Percentiles rank a stretch among this genome's conserved stretches.
Evolutionary conservation across 1,140 invertebrate species (phyloP).

Genomic region (Thaumetopoea pityocampa): DNA sequence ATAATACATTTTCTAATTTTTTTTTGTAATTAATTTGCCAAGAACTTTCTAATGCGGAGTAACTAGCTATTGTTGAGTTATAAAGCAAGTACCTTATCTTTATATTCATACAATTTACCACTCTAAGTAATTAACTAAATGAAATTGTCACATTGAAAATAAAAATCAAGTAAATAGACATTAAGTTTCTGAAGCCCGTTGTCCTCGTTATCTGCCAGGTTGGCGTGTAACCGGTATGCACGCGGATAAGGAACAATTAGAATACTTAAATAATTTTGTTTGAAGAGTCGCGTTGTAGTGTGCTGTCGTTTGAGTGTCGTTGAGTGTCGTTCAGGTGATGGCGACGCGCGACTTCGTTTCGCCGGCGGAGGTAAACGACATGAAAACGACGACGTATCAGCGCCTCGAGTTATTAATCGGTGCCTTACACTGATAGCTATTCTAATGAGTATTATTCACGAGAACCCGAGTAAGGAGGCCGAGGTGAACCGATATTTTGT

Average conservation of each 20-base stretch:
- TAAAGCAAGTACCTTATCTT: too few species aligned
- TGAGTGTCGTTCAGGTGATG: slow-evolving; percentile 45
- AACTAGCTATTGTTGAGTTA: too few species aligned
- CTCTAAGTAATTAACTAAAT: slow-evolving; percentile 5
- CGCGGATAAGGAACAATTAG: slow-evolving; percentile 47
- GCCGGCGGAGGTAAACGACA: slow-evolving; percentile 63
- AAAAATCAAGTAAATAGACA: slow-evolving; percentile 28
- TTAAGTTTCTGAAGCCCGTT: slow-evolving; percentile 16
- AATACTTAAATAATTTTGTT: slow-evolving; percentile 49
- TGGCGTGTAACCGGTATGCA: slow-evolving; percentile 35
- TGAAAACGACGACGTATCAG: slow-evolving; percentile 59
- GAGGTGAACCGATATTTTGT: slow-evolving; percentile 44
- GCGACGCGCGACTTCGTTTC: slow-evolving; percentile 29
- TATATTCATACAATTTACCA: too few species aligned
- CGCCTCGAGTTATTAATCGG: slow-evolving; percentile 62
- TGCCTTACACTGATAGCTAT: slow-evolving; percentile 66
- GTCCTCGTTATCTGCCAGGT: slow-evolving; percentile 31
- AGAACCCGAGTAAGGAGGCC: slow-evolving; percentile 60
- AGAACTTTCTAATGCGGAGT: too few species aligned
- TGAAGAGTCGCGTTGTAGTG: too few species aligned
- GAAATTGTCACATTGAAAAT: slow-evolving; percentile 3
- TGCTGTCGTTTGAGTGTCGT: too few species aligned
- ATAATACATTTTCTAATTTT: too few species aligned
- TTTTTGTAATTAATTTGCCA: too few species aligned
- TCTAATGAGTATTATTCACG: slow-evolving; percentile 62